These are phyloP conservation scores for Lacerta viridis DNA, from an alignment of 2,797 vertebrate species.

Conservation along the genomic window DNA sequence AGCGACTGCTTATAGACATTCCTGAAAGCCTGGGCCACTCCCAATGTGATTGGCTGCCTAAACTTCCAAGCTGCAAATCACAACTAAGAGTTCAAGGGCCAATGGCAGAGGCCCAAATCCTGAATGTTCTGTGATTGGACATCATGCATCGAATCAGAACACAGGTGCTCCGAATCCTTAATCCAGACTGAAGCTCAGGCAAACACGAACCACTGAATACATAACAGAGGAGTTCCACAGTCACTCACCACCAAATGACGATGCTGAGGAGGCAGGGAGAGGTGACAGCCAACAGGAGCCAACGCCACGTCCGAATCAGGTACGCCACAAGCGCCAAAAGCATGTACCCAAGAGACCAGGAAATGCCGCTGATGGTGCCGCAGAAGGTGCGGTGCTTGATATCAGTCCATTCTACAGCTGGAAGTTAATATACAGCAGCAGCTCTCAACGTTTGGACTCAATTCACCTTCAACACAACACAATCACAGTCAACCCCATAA, in stretches of 20 bases:
- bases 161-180: too few relatives aligned
- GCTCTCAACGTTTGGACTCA: background rate
- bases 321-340: constrained; percentile 84
- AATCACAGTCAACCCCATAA: too few relatives aligned
- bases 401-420: constrained; percentile 87
- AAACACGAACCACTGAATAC: too few relatives aligned
- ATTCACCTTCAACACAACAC: background rate
- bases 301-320: constrained; percentile 85
- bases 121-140: too few relatives aligned
- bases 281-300: constrained; percentile 82
- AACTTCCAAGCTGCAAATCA: too few relatives aligned
- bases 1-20: too few relatives aligned
- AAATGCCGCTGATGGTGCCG: constrained; percentile 80
- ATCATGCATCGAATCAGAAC: too few relatives aligned
- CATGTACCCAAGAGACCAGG: constrained; percentile 84
- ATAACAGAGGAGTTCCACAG: background rate
- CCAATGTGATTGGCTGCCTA: too few relatives aligned
- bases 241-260: constrained; percentile 83
- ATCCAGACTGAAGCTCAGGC: too few relatives aligned
- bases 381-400: constrained; percentile 82
- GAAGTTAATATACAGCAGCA: background rate
- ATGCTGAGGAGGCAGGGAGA: constrained; percentile 80
- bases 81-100: too few relatives aligned
- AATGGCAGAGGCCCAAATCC: too few relatives aligned
- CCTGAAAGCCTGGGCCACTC: too few relatives aligned